Conservation (phyloP, 1,140 invertebrate species). For the Drosophila bocki region DNA sequence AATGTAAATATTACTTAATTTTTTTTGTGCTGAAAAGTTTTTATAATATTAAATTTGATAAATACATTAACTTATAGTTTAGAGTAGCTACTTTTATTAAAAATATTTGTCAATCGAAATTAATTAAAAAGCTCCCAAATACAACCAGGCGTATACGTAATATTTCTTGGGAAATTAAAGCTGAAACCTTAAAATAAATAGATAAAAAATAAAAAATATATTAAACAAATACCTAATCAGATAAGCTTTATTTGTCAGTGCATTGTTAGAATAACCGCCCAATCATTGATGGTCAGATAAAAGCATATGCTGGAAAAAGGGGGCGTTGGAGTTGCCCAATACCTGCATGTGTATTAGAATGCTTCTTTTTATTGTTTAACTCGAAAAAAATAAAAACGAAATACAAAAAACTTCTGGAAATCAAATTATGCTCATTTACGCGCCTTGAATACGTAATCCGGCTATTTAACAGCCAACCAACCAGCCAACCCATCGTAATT, state of each 20-base stretch:
- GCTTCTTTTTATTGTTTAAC: conserved; percentile 19
- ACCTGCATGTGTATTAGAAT: conserved; percentile 15
- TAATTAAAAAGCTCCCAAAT: neutral
- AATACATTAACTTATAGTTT: neutral
- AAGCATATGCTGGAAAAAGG: conserved; percentile 9
- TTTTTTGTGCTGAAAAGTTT: neutral
- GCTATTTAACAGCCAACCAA: conserved; percentile 10
- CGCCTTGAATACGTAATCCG: conserved; percentile 71
- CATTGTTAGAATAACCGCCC: conserved; percentile 38
- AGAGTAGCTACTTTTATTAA: neutral
- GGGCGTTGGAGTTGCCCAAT: conserved; percentile 15
- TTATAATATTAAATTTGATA: neutral
- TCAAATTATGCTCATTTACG: conserved; percentile 76
- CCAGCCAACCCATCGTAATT: conserved; percentile 38
- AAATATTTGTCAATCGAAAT: neutral
- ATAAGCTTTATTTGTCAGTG: neutral
- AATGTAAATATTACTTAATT: neutral
- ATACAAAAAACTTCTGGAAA: conserved; percentile 23
- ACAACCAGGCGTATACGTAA: neutral
- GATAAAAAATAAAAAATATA: too few relatives aligned
- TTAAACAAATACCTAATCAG: neutral
- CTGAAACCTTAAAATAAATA: too few relatives aligned
- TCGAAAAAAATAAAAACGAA: neutral
- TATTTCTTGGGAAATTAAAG: neutral
- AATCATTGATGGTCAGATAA: conserved; percentile 23